These are phyloP conservation scores for Drosophila bifasciata DNA, from an alignment of 1,140 invertebrate species.

Conservation along the genomic window DNA sequence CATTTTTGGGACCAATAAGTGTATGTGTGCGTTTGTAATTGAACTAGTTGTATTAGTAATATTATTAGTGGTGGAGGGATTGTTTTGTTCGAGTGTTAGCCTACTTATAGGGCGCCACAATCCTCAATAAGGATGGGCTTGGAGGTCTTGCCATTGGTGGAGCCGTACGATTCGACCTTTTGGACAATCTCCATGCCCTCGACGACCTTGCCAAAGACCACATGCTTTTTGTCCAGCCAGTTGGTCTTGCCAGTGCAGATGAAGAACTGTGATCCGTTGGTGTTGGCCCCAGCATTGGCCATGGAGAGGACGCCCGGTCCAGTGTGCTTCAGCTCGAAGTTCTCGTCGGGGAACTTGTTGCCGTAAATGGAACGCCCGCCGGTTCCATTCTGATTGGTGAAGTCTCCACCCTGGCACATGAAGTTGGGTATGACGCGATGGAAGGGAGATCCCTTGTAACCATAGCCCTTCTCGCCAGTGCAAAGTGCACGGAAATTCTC, in stretches of 20 bases:
- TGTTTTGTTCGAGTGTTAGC: background rate
- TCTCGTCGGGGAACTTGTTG: slow-evolving; percentile 96
- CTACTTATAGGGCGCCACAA: slow-evolving; percentile 86
- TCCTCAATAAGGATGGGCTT: slow-evolving; percentile 92
- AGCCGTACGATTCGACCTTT: slow-evolving; percentile 92
- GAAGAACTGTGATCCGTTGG: slow-evolving; percentile 98
- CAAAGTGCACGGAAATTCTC: slow-evolving; percentile 97
- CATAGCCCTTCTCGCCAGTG: slow-evolving; percentile 96
- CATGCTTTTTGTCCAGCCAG: slow-evolving; percentile 97
- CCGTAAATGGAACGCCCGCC: slow-evolving; percentile 98
- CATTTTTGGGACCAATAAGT: background rate
- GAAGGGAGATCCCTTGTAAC: slow-evolving; percentile 95
- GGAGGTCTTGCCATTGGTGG: slow-evolving; percentile 92
- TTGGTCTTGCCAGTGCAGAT: slow-evolving; percentile 96
- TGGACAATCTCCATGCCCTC: slow-evolving; percentile 98
- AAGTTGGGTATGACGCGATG: slow-evolving; percentile 98
- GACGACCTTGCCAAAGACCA: slow-evolving; percentile 97
- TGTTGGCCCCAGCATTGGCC: slow-evolving; percentile 97
- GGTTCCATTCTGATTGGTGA: slow-evolving; percentile 96
- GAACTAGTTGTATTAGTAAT: background rate
- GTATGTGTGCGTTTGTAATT: background rate
- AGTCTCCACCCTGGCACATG: slow-evolving; percentile 98
- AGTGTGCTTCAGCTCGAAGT: slow-evolving; percentile 96
- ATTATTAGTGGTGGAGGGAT: background rate
- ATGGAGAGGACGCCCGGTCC: slow-evolving; percentile 95